These are phyloP conservation scores for Arremon brunneinucha DNA, from an alignment of 2,797 vertebrate species.

Conservation along the genomic window DNA sequence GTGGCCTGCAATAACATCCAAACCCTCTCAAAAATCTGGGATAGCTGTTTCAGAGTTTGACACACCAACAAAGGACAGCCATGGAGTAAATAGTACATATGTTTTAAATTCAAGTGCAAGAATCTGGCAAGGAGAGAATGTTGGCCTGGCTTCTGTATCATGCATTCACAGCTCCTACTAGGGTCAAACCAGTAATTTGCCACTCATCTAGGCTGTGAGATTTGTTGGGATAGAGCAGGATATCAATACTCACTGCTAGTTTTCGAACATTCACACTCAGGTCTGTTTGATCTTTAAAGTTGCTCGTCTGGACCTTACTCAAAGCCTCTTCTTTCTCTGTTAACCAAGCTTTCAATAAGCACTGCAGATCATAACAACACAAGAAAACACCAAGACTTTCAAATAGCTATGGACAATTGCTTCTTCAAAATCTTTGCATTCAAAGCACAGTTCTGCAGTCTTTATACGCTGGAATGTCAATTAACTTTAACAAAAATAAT, in stretches of 20 bases:
- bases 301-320: slow-evolving; percentile 86
- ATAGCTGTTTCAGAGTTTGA: background rate
- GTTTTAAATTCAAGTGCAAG: background rate
- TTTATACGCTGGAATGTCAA: background rate
- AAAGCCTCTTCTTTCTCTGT: slow-evolving; percentile 89
- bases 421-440: background rate
- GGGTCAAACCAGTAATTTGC: background rate
- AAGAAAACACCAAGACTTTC: background rate
- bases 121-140: background rate
- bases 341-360: slow-evolving; percentile 88
- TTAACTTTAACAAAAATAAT: background rate
- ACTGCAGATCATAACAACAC: slow-evolving; percentile 60
- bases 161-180: background rate
- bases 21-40: background rate
- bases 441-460: background rate
- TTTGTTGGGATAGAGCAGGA: background rate
- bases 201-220: background rate
- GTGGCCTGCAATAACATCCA: background rate
- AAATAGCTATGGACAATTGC: background rate
- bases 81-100: background rate
- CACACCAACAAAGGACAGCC: background rate
- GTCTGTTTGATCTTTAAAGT: slow-evolving; percentile 88
- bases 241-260: slow-evolving; percentile 85
- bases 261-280: slow-evolving; percentile 88
- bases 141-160: background rate